Evolutionary conservation across 2,113 vertebrate genomes (phyloP).

Genomic region (Thymallus thymallus): DNA sequence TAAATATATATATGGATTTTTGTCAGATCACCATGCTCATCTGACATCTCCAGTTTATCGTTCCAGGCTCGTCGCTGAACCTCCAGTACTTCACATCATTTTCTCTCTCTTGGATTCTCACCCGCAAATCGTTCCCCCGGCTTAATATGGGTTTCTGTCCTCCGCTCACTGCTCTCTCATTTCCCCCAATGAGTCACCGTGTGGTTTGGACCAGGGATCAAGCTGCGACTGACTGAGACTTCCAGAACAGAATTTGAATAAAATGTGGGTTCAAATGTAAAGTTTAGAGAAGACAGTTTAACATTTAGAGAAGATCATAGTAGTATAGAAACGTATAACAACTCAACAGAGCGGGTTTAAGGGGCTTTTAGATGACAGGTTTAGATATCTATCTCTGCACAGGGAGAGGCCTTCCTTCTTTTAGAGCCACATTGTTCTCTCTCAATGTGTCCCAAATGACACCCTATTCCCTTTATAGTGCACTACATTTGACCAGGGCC

Average conservation of each 20-base stretch:
- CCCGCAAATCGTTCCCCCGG: constrained; percentile 11
- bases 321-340: no score
- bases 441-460: no score
- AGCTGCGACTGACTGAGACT: constrained; percentile 48
- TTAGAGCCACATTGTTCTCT: no score
- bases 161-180: background rate
- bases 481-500: no score
- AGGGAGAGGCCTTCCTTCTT: background rate
- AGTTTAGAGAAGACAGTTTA: background rate
- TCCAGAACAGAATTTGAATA: constrained; percentile 48
- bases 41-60: constrained; percentile 19
- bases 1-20: constrained; percentile 2
- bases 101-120: constrained; percentile 13
- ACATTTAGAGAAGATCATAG: background rate
- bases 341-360: background rate
- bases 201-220: constrained; percentile 66
- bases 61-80: constrained; percentile 7
- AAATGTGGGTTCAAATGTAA: constrained; percentile 51
- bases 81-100: background rate
- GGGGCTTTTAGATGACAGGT: background rate
- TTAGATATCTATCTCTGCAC: background rate
- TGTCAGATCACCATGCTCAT: constrained; percentile 35
- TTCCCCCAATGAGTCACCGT: constrained; percentile 58
- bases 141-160: constrained; percentile 1
- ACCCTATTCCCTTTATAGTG: no score